phyloP scores from a whole-genome alignment of 1,140 invertebrate genomes.

The Microvelia longipes region DNA sequence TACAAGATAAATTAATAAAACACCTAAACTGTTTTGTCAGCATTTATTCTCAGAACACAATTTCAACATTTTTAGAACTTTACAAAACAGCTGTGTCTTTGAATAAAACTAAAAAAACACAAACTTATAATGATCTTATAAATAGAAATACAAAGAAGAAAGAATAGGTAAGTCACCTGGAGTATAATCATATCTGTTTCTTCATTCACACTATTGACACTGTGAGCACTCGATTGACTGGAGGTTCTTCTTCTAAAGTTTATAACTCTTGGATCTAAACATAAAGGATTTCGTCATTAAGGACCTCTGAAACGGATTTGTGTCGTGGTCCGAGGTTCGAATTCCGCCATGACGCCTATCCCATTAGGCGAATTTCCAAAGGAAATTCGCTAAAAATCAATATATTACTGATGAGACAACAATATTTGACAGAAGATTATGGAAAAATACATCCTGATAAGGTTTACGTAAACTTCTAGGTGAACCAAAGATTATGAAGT shows the following conservation, averaged over 20 bases:
- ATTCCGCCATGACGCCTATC: background rate
- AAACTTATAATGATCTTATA: background rate
- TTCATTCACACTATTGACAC: background rate
- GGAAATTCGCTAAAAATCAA: background rate
- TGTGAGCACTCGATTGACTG: background rate
- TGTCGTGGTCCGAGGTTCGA: too few species aligned
- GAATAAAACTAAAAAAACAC: too few species aligned
- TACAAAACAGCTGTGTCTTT: background rate
- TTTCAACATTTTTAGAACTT: background rate
- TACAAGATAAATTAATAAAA: too few species aligned
- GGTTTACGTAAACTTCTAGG: too few species aligned
- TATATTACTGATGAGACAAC: background rate
- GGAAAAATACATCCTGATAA: too few species aligned
- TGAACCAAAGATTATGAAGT: too few species aligned
- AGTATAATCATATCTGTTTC: conserved; percentile 3
- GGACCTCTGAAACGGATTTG: too few species aligned
- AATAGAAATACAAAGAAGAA: background rate
- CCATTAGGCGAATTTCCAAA: background rate
- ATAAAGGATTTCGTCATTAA: too few species aligned
- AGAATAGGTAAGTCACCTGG: conserved; percentile 6
- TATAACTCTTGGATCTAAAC: background rate
- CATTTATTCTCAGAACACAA: background rate
- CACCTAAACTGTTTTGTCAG: too few species aligned
- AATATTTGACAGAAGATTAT: too few species aligned
- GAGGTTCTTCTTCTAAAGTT: background rate